phyloP scores from a whole-genome alignment of 2,888 invertebrate genomes.

The Apamea sordens region DNA sequence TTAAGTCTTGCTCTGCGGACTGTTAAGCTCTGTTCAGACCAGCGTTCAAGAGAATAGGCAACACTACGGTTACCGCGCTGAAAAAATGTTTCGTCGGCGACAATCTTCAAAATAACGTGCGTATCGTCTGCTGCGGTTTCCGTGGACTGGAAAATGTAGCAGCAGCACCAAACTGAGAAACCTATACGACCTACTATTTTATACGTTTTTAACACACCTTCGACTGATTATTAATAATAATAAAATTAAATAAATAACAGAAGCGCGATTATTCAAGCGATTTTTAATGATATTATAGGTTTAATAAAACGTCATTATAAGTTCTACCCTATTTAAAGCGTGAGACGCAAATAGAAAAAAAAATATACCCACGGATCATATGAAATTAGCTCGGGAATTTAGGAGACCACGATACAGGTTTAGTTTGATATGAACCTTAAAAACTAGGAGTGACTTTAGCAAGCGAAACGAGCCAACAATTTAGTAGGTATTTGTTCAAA shows the following conservation, averaged over 20 bases:
- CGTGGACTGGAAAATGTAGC: neutral
- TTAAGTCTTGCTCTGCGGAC: neutral
- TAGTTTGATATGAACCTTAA: neutral
- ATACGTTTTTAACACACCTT: neutral
- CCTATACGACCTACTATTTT: neutral
- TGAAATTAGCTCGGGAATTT: neutral
- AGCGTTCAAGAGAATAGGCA: neutral
- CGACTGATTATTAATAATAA: neutral
- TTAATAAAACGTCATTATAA: neutral
- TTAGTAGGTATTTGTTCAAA: neutral
- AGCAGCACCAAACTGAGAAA: neutral
- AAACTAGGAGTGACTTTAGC: neutral
- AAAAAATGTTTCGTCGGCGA: neutral
- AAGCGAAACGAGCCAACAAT: neutral
- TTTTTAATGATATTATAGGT: neutral
- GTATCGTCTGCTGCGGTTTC: neutral
- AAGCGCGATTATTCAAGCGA: neutral
- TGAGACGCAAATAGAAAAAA: too few relatives aligned
- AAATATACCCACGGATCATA: neutral
- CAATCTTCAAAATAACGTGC: conserved; percentile 3
- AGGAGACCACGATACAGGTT: neutral
- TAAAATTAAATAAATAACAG: neutral
- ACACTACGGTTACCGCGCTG: neutral
- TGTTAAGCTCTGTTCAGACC: neutral
- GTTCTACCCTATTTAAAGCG: neutral